Base-by-base conservation (phyloP, 2,888 invertebrate genomes). In the Nebria brevicollis region DNA sequence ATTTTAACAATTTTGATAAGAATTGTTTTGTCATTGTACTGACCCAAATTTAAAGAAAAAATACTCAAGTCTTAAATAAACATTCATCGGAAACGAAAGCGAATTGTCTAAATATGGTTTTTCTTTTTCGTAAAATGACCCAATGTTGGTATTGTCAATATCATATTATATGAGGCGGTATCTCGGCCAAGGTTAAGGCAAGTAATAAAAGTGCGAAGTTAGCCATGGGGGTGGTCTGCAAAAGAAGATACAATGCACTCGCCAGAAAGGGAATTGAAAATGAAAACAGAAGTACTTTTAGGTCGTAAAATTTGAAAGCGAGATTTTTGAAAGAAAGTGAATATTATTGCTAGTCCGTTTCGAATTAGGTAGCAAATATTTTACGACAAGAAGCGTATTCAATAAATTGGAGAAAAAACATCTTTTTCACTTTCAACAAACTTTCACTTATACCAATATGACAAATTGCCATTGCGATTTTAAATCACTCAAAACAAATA, bases 241-340 rank as follows among this genome's bases (percentile, higher is more conserved):
- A 34, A 70, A 10, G 68, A 68, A 68, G 68, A 68, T 15, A 68
- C 68, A 15, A 68, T 15, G 11, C 11, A 25, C 68, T 25, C 1
- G 13, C 20, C 70, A 70, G 6, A 25, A 13, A 25, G 20, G 20
- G 20, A 25, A 70, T 26, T 70, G 70, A 70, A 70, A 70, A 15
- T 20, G 70, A 70, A 70, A 70, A 70, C 70, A 25, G 70, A 25
- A 70, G 70, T 70, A 10, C 4, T 11, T 13, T 15, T 70, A 20
- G 8, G 70, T 70, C 4, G 70, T 70, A 70, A 70, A 70, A 70
- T 70, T 70, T 70, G 26, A 20, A 70, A 70, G 70, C 25, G 34
- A 70, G 2, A 70, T 70, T 54, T 54, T 54, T 13, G 70, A 70
- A 70, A 70, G 70, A 70, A 70, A 70, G 70, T 70, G 70, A 70